These are phyloP conservation scores for Siniperca undulata DNA, from an alignment of 2,797 vertebrate genomes.

Conservation along the genomic window DNA sequence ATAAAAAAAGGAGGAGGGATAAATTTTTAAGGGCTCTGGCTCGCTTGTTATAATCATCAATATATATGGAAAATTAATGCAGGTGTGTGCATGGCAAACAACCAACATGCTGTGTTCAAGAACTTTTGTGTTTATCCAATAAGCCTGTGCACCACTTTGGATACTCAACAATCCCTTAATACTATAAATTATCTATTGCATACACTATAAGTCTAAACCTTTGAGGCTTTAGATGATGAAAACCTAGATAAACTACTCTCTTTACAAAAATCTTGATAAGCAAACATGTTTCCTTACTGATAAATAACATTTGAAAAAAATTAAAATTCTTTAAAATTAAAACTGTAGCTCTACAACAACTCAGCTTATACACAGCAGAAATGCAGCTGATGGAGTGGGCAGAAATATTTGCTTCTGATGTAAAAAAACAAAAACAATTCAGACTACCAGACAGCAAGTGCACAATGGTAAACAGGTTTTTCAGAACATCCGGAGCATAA, in stretches of 20 bases:
- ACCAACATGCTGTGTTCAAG: constrained; percentile 7
- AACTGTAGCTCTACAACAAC: not conserved
- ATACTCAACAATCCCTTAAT: not conserved
- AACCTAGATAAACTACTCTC: not conserved
- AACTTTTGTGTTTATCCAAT: constrained; percentile 2
- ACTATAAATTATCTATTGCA: not conserved
- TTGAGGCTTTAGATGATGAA: not conserved
- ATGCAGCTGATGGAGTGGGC: not conserved
- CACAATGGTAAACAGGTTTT: not conserved
- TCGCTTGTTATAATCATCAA: constrained; percentile 68
- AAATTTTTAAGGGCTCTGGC: constrained; percentile 23
- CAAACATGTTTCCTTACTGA: not conserved
- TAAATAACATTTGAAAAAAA: constrained; percentile 2
- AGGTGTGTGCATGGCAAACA: constrained; percentile 12
- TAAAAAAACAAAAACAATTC: not conserved
- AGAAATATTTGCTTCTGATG: not conserved
- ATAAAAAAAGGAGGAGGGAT: constrained; percentile 14
- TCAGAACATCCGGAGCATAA: not conserved
- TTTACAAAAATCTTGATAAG: not conserved
- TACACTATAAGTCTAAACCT: not conserved
- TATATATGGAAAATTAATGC: constrained; percentile 57
- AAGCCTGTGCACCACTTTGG: not conserved
- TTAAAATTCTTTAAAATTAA: not conserved
- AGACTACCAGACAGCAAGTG: not conserved
- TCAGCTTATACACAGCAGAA: not conserved